A percentile compares a stretch with the other conserved stretches of the same genome.
Evolutionary conservation across 2,797 vertebrate genomes (phyloP).

Genomic region (Hydrophis major): DNA sequence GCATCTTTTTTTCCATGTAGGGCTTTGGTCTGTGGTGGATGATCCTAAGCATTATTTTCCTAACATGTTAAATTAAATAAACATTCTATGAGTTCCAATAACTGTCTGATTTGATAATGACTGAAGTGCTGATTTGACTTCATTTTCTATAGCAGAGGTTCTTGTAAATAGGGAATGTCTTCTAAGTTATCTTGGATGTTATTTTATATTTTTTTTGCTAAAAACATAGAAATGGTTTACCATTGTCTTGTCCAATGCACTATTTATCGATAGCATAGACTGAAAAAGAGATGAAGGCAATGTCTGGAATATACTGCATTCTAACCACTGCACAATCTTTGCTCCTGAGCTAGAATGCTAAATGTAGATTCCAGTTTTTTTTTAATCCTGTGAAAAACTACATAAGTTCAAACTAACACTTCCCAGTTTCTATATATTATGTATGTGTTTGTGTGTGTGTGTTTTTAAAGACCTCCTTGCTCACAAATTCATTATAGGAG

Average conservation of each 20-base stretch:
- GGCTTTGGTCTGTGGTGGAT: neutral
- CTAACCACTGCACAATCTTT: neutral
- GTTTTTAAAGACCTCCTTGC: neutral
- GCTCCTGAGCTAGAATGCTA: neutral
- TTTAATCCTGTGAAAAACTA: neutral
- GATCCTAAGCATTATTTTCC: neutral
- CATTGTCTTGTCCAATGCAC: neutral
- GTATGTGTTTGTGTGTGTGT: neutral
- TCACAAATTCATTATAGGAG: neutral
- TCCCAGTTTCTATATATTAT: neutral
- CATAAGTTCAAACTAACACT: neutral
- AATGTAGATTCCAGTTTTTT: neutral
- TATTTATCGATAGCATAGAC: neutral
- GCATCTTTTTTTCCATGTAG: neutral
- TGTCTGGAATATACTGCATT: neutral
- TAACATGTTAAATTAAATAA: neutral
- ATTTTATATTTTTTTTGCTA: neutral
- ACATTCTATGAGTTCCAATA: neutral
- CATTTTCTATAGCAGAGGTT: neutral
- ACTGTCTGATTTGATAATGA: neutral
- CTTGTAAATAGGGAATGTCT: neutral
- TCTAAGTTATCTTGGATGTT: neutral
- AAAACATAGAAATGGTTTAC: neutral
- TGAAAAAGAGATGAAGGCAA: neutral
- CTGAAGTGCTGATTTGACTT: neutral